Base-by-base conservation (phyloP, 2,113 vertebrate species). In the Onychostruthus taczanowskii region DNA sequence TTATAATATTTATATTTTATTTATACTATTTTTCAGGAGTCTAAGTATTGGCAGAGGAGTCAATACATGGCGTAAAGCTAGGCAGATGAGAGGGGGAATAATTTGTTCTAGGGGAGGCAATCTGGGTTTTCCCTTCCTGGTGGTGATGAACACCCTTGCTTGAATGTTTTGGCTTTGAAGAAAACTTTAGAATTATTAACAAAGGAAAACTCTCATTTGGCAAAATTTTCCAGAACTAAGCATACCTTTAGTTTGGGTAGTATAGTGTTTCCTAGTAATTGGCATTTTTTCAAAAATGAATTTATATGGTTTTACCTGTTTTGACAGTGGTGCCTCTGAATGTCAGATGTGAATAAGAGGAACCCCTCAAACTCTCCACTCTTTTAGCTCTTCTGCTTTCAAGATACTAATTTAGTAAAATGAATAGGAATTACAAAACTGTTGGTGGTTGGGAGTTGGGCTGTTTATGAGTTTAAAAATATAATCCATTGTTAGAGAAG, bases 31-130 rank as follows among this genome's bases (percentile, higher is more conserved):
- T 93, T 94, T 41, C 35, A 78, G 62, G 21, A 77, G 62, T 41
- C 26, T 62, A 2, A 52, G 15, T 33, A 8, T 46, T 81, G 78
- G 47, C 17, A 72, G 44, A 55, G 16, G 12, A 47, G 19, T 79
- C 61, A 43, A 24, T 33, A 46, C 1, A 2, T 50, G 39, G 28
- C 0, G 0, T 80, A 58, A 89, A 21, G 30, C 21, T 58, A 67
- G 14, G 50, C 46, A 74, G 35, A 49, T 67, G 50, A 70, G 58
- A 73, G 46, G 16, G 14, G 1, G 4, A 77, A 41, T 46, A 35
- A 23, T 67, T 78, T 39, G 1, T 53, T 74, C 13, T 50, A 6
- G 19, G 16, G 13, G 28, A 39, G 39, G 13, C 21, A 17, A 0
- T 39, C 30, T 63, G 46, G 21, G 59, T 82, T 93, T 87, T 93